Percentiles rank a stretch among this genome's conserved stretches.
phyloP scores from a whole-genome alignment of 2,113 vertebrate genomes.

The Tetrax tetrax region DNA sequence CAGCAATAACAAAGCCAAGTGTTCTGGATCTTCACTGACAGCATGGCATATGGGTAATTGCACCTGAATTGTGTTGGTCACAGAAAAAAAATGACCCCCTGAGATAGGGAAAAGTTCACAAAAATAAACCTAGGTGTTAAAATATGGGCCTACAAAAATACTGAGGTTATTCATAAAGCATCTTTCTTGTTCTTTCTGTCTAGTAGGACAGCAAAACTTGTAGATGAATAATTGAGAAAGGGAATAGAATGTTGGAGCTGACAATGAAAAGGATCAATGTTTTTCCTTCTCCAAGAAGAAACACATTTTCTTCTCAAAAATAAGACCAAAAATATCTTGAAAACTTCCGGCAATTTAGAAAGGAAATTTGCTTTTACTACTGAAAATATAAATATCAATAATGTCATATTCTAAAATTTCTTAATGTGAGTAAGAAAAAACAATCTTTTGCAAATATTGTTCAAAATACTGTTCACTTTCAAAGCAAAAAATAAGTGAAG shows the following conservation, averaged over 20 bases:
- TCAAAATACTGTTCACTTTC: neutral
- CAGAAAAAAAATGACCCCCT: neutral
- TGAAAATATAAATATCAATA: neutral
- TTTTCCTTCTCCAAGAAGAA: neutral
- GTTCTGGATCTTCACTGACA: neutral
- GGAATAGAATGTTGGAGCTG: neutral
- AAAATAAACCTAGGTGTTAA: neutral
- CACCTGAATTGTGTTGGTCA: neutral
- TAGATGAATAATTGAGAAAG: neutral
- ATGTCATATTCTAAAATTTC: neutral
- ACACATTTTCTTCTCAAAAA: neutral
- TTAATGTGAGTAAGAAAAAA: neutral
- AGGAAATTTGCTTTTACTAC: neutral
- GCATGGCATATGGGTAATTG: neutral
- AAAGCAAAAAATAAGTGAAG: neutral
- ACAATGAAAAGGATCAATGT: neutral
- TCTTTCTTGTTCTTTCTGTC: neutral
- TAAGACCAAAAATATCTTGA: neutral
- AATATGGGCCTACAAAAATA: neutral
- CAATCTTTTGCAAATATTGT: neutral
- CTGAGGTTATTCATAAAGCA: neutral
- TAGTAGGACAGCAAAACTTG: neutral
- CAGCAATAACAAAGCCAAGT: neutral
- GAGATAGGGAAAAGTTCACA: neutral
- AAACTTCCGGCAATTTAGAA: neutral